phyloP scores from a whole-genome alignment of 2,888 invertebrate species.

The Lapara coniferarum region DNA sequence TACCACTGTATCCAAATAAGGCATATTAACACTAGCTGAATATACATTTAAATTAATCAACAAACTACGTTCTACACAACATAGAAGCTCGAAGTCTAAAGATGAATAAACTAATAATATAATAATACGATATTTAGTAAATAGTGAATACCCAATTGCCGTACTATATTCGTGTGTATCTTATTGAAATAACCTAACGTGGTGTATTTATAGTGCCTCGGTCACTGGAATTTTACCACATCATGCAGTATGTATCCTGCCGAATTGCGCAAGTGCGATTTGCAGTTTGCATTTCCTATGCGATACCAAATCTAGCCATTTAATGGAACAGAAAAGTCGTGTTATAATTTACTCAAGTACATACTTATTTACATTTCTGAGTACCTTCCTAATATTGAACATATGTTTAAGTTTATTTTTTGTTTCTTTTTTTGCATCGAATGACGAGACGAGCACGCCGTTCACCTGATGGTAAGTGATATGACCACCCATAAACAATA shows the following conservation, averaged over 20 bases:
- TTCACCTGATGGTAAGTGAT: too few species aligned
- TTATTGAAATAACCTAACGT: constrained; percentile 20
- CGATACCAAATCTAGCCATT: neutral
- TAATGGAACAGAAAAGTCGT: neutral
- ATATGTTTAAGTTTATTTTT: too few species aligned
- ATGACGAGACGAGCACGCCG: too few species aligned
- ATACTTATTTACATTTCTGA: too few species aligned
- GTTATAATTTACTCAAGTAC: too few species aligned
- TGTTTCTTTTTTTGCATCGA: too few species aligned
- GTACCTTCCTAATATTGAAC: too few species aligned
- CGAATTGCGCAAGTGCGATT: constrained; percentile 37
- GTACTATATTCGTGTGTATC: constrained; percentile 15
- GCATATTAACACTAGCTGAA: neutral
- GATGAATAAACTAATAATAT: constrained; percentile 5
- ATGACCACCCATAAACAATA: too few species aligned
- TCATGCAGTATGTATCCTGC: constrained; percentile 26
- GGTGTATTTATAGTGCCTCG: constrained; percentile 36
- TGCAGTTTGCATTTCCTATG: constrained; percentile 25
- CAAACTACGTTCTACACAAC: constrained; percentile 7
- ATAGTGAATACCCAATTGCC: neutral
- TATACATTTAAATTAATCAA: neutral
- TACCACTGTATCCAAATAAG: neutral
- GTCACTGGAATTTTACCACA: constrained; percentile 31
- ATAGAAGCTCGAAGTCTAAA: neutral
- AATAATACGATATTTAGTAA: neutral